These are phyloP conservation scores for Leucophenga montana DNA, from an alignment of 2,888 invertebrate species.

Conservation along the genomic window DNA sequence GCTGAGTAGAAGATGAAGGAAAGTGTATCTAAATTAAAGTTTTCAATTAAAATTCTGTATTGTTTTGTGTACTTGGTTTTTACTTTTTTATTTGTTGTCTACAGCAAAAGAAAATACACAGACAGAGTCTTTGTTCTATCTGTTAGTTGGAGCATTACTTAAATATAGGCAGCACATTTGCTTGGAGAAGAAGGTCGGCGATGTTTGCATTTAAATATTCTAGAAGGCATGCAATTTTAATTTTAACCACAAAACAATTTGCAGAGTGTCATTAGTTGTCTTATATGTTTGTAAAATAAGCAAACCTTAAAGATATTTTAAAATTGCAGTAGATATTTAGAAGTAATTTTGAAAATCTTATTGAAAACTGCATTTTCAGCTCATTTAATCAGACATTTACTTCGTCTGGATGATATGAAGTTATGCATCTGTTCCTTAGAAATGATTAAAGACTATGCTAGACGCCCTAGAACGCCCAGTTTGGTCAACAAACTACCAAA, in stretches of 20 bases:
- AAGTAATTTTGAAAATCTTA: too few relatives aligned
- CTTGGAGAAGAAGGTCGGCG: neutral
- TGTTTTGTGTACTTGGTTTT: constrained; percentile 45
- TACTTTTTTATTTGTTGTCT: neutral
- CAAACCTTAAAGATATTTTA: too few relatives aligned
- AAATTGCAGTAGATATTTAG: too few relatives aligned
- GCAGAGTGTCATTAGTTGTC: neutral
- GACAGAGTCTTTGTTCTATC: neutral
- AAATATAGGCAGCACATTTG: neutral
- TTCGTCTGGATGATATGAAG: too few relatives aligned
- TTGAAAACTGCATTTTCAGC: too few relatives aligned
- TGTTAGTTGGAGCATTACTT: neutral
- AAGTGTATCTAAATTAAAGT: constrained; percentile 62
- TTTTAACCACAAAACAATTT: constrained; percentile 25
- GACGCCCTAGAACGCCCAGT: too few relatives aligned
- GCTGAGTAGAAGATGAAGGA: constrained; percentile 2
- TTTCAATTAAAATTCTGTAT: constrained; percentile 63
- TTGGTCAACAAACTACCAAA: too few relatives aligned
- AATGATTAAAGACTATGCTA: too few relatives aligned
- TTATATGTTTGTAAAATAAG: neutral
- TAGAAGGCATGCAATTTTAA: constrained; percentile 30
- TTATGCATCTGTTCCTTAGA: too few relatives aligned
- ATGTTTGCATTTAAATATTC: constrained; percentile 17
- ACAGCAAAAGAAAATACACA: too few relatives aligned
- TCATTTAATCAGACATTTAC: too few relatives aligned